phyloP scores from a whole-genome alignment of 2,888 invertebrate species.

The Strigamia maritima region DNA sequence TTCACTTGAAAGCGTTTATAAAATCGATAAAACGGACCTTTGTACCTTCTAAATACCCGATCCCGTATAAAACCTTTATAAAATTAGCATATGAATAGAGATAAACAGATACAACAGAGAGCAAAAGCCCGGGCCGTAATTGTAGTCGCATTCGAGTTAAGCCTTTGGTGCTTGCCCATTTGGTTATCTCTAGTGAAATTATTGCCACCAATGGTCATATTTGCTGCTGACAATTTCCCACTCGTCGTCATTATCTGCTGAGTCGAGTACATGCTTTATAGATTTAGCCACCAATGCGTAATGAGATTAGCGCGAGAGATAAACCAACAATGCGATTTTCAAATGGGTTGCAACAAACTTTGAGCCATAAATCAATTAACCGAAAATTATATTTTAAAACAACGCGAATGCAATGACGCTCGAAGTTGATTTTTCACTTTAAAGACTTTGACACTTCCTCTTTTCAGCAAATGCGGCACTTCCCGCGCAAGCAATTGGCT shows the following conservation, averaged over 20 bases:
- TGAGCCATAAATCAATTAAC: not conserved
- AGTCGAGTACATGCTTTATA: not conserved
- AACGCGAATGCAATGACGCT: not conserved
- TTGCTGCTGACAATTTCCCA: conserved; percentile 15
- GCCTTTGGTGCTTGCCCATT: not conserved
- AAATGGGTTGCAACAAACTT: not conserved
- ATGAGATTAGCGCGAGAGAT: not conserved
- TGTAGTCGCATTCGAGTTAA: not conserved
- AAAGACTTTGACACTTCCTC: conserved; percentile 11
- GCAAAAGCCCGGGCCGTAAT: not conserved
- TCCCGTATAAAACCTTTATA: too few species aligned
- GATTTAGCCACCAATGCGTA: conserved; percentile 2
- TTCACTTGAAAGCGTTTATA: too few species aligned
- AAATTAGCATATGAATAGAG: not conserved
- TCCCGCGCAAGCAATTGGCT: not conserved
- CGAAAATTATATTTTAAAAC: not conserved
- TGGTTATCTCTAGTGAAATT: not conserved
- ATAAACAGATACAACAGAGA: not conserved
- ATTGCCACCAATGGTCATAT: conserved; percentile 19
- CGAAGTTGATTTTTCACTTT: not conserved
- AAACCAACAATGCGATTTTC: not conserved
- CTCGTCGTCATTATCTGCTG: conserved; percentile 18
- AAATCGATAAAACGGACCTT: too few species aligned
- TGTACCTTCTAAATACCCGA: not conserved
- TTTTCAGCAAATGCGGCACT: not conserved